Evolutionary conservation across 2,113 vertebrate genomes (phyloP).

Genomic region (Tyrannus savana): DNA sequence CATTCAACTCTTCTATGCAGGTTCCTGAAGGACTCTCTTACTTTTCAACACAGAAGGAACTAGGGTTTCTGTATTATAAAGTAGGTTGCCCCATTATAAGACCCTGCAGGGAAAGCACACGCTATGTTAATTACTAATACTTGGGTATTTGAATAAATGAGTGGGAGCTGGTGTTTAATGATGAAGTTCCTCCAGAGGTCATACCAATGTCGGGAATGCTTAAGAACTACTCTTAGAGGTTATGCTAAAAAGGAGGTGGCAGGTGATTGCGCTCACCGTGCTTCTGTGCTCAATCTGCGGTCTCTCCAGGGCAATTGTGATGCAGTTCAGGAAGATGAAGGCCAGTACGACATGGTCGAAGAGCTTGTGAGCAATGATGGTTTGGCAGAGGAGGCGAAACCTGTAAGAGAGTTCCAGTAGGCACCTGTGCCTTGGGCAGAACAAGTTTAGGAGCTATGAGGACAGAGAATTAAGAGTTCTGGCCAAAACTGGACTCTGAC

Average conservation of each 20-base stretch:
- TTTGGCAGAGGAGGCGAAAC: constrained; percentile 94
- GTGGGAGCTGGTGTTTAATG: not conserved
- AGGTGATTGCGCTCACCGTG: constrained; percentile 79
- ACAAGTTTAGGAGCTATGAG: not conserved
- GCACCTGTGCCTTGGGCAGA: not conserved
- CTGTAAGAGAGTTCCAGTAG: constrained; percentile 69
- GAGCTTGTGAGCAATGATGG: constrained; percentile 94
- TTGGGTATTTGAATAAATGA: not conserved
- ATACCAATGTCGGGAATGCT: not conserved
- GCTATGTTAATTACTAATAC: not conserved
- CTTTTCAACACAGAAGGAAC: not conserved
- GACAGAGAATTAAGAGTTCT: not conserved
- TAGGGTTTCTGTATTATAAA: not conserved
- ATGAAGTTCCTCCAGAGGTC: not conserved
- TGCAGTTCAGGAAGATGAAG: constrained; percentile 99
- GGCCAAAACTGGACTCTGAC: not conserved
- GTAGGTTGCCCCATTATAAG: not conserved
- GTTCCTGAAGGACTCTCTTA: not conserved
- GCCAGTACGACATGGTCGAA: constrained; percentile 95
- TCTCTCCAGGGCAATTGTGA: constrained; percentile 96
- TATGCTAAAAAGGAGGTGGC: not conserved
- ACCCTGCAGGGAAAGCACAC: not conserved
- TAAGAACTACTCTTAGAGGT: not conserved
- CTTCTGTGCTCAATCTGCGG: constrained; percentile 96
- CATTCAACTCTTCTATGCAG: not conserved